Conservation (phyloP, 2,888 invertebrate genomes). For the Lepidocyrtoides sp. region DNA sequence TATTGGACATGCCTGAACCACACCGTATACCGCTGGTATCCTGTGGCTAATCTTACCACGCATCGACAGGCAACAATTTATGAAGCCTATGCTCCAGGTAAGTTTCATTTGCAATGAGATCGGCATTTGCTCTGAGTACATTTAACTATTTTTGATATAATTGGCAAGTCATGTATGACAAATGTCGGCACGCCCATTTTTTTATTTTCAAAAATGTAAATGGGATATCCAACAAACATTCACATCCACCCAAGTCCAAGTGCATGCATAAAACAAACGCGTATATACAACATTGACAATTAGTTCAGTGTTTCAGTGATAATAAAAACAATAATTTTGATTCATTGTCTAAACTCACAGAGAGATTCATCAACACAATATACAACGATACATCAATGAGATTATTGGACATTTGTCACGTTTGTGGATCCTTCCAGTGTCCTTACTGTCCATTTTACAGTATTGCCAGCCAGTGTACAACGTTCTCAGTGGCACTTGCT, state of each 20-base stretch:
- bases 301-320: too few species aligned
- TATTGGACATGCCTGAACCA: conserved; percentile 88
- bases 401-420: conserved; percentile 87
- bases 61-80: conserved; percentile 88
- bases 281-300: too few species aligned
- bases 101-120: conserved; percentile 54
- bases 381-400: conserved; percentile 86
- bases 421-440: conserved; percentile 88
- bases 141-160: conserved; percentile 2
- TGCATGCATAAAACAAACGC: not conserved
- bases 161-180: conserved; percentile 54
- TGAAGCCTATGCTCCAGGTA: conserved; percentile 88
- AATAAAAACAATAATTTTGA: conserved; percentile 22
- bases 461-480: conserved; percentile 64
- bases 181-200: conserved; percentile 33
- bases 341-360: conserved; percentile 84
- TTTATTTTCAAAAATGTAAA: not conserved
- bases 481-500: conserved; percentile 18
- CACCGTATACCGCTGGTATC: conserved; percentile 88
- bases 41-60: conserved; percentile 88
- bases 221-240: not conserved
- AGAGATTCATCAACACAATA: conserved; percentile 86
- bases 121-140: not conserved
- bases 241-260: not conserved
- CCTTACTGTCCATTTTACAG: conserved; percentile 87